Evolutionary conservation across 2,797 vertebrate species (phyloP), one percentile per base, ranked within the genome.

Genomic region (Ptychobarbus kaznakovi): DNA sequence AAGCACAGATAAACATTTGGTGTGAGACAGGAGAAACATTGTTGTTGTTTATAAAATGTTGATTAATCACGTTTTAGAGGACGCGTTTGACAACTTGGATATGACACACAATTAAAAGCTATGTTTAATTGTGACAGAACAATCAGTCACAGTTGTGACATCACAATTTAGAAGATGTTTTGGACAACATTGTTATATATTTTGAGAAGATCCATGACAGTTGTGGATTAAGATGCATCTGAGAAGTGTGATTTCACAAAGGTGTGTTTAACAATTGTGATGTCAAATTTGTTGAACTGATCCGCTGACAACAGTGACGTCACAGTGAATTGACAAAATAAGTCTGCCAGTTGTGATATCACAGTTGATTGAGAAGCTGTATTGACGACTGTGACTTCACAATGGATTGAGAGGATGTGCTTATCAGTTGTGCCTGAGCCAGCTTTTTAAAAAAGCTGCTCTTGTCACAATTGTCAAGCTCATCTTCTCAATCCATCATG

Each of bases 401-500:
- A 44, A 32, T 72, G 38, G 8, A 65, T 74, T 51, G 28, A 51
- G 28, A 65, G 65, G 58, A 76, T 18, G 58, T n/a, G 58, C 44
- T 83, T 49, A 49, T 65, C 81, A 49, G 3, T 65, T 51, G 28
- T 73, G 80, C 22, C 25, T 3, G n/a, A 61, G 56, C 22, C 40
- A 63, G n/a, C 51, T 63, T 73, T 92, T 89, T 90, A 83, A 91
- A 92, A 89, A 89, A 87, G 82, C 82, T 85, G 15, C 69, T 89
- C 49, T 80, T 86, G 88, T 91, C 91, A 89, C 91, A 91, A 93
- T 92, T 95, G 94, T 93, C 90, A 93, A 92, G 95, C 91, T 90
- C 93, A 93, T 96, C 93, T 95, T 91, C 93, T 88, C 91, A 92
- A 92, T 92, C 91, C 91, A 91, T 90, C 92, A 83, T 90, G 91